Conservation (phyloP, 2,888 invertebrate species). For the Zaprionus lineosus region DNA sequence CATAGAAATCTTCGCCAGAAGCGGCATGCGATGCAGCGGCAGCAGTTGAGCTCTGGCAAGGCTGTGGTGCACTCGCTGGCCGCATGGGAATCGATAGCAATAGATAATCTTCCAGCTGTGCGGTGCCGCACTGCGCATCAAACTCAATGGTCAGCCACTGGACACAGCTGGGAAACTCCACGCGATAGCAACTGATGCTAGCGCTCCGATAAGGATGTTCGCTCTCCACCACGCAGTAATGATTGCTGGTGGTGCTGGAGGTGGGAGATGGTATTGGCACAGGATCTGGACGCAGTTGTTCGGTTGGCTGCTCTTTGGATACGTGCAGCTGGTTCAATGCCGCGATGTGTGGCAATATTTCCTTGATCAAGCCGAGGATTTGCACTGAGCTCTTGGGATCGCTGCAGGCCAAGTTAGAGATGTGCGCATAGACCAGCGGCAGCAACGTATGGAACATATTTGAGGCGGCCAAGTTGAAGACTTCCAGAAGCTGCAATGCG, state of each 20-base stretch:
- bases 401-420: slow-evolving; percentile 89
- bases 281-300: slow-evolving; percentile 77
- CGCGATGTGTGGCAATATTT: slow-evolving; percentile 93
- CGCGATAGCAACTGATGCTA: slow-evolving; percentile 91
- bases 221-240: slow-evolving; percentile 96
- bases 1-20: slow-evolving; percentile 76
- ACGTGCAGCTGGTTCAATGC: slow-evolving; percentile 89
- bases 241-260: slow-evolving; percentile 88
- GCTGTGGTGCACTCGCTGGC: slow-evolving; percentile 46
- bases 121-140: slow-evolving; percentile 94
- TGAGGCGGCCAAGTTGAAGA: slow-evolving; percentile 82
- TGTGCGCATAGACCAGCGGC: slow-evolving; percentile 92
- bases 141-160: slow-evolving; percentile 97
- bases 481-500: slow-evolving; percentile 80
- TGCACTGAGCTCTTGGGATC: slow-evolving; percentile 95
- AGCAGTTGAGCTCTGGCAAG: slow-evolving; percentile 40
- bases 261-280: slow-evolving; percentile 16
- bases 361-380: slow-evolving; percentile 92
- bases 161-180: slow-evolving; percentile 93
- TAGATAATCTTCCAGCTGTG: slow-evolving; percentile 95
- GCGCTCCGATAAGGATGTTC: slow-evolving; percentile 98
- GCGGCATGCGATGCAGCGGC: neutral
- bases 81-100: slow-evolving; percentile 87
- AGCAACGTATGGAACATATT: slow-evolving; percentile 89
- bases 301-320: slow-evolving; percentile 73